phyloP scores from a whole-genome alignment of 1,140 invertebrate genomes.

The Planococcus citri region DNA sequence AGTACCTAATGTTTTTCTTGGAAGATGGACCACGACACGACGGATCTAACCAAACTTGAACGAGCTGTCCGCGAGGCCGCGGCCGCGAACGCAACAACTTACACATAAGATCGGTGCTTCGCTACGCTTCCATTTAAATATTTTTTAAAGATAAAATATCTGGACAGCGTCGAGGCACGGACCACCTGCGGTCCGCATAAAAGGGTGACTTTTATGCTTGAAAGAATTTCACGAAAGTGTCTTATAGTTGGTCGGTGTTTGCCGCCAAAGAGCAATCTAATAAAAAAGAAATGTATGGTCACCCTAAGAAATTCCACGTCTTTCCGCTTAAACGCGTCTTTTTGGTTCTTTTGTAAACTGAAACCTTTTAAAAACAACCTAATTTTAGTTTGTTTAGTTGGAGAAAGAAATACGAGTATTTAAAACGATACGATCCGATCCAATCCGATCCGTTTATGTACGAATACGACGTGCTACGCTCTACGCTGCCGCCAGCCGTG shows the following conservation, averaged over 20 bases:
- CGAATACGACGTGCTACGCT: no score
- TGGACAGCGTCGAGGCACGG: background rate
- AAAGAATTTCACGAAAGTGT: background rate
- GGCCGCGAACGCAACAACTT: no score
- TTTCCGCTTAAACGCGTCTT: background rate
- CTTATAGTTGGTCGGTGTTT: no score
- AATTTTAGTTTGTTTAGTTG: background rate
- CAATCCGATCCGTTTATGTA: no score
- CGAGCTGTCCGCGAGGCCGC: no score
- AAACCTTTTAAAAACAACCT: background rate
- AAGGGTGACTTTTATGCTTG: slow-evolving; percentile 1
- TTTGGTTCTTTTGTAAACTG: background rate
- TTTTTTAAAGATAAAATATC: background rate
- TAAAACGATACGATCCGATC: no score
- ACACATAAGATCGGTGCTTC: background rate
- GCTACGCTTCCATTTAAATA: background rate
- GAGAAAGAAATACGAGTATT: background rate
- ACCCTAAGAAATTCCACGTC: background rate
- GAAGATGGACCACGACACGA: no score
- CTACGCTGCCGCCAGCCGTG: no score
- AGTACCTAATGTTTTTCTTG: no score
- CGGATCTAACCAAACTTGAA: no score
- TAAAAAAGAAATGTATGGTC: background rate
- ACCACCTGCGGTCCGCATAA: background rate
- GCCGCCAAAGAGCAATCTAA: background rate